Conservation (phyloP, 2,797 vertebrate genomes). For the Hydrolagus colliei region DNA sequence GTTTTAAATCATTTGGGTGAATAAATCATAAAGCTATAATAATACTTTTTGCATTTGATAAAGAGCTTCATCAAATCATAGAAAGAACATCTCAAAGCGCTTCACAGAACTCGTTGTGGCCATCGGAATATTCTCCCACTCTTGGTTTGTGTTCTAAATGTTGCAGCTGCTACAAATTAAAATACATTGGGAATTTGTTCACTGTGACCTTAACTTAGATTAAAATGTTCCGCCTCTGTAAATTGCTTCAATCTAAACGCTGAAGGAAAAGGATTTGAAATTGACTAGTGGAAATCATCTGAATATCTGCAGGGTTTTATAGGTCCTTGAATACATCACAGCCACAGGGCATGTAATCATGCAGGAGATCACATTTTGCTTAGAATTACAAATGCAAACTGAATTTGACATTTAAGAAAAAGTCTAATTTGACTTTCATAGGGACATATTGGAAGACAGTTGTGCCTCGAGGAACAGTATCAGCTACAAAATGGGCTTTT, state of each 20-base stretch:
- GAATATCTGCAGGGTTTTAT: neutral
- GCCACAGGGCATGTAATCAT: neutral
- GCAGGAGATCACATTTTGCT: neutral
- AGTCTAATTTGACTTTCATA: slow-evolving; percentile 42
- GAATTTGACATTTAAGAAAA: neutral
- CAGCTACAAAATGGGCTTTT: slow-evolving; percentile 85
- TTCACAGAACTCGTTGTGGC: too few species aligned
- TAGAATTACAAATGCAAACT: neutral
- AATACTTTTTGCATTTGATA: too few species aligned
- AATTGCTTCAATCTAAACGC: neutral
- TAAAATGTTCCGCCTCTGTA: neutral
- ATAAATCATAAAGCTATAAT: neutral
- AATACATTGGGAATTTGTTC: neutral
- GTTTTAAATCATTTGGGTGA: slow-evolving; percentile 2
- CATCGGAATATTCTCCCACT: neutral
- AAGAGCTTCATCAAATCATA: too few species aligned
- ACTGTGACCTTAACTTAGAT: neutral
- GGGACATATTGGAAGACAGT: slow-evolving; percentile 87
- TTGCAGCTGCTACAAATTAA: neutral
- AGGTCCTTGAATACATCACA: neutral
- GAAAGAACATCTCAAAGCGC: too few species aligned
- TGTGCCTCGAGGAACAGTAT: slow-evolving; percentile 84
- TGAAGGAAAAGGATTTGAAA: neutral
- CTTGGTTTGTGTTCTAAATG: neutral
- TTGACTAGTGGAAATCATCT: neutral